Evolutionary conservation across 2,113 vertebrate species (phyloP).

Genomic region (Saguinus imperator): DNA sequence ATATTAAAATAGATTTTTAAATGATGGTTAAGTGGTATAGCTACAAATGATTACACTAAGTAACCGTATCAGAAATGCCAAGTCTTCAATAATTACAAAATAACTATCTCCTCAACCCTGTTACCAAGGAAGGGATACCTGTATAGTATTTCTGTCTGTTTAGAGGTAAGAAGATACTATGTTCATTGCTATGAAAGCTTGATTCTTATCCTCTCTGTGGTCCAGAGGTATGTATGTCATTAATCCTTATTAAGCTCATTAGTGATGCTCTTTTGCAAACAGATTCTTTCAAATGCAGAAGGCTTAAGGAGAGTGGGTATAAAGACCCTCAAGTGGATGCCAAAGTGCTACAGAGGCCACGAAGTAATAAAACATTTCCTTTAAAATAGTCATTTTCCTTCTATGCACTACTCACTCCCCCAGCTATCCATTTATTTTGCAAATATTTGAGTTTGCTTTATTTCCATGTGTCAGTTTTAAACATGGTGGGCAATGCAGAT

Average conservation of each 20-base stretch:
- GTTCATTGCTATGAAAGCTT: background rate
- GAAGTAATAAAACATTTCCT: background rate
- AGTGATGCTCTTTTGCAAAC: background rate
- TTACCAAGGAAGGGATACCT: background rate
- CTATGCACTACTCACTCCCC: background rate
- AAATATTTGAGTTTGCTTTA: background rate
- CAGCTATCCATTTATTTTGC: background rate
- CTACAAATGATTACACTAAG: background rate
- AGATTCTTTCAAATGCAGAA: background rate
- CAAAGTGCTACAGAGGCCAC: background rate
- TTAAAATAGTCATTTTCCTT: background rate
- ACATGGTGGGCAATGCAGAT: background rate
- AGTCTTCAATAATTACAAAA: background rate
- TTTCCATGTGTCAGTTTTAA: background rate
- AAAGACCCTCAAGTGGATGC: background rate
- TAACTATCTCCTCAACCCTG: background rate
- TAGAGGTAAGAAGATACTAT: background rate
- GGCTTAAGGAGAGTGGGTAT: background rate
- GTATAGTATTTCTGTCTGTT: background rate
- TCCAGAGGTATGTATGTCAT: background rate
- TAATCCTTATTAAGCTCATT: background rate
- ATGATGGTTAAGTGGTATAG: no score
- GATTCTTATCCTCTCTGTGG: background rate
- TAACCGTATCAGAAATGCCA: background rate
- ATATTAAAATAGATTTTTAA: background rate